Conservation (phyloP, 2,797 vertebrate species). For the Furcifer pardalis region DNA sequence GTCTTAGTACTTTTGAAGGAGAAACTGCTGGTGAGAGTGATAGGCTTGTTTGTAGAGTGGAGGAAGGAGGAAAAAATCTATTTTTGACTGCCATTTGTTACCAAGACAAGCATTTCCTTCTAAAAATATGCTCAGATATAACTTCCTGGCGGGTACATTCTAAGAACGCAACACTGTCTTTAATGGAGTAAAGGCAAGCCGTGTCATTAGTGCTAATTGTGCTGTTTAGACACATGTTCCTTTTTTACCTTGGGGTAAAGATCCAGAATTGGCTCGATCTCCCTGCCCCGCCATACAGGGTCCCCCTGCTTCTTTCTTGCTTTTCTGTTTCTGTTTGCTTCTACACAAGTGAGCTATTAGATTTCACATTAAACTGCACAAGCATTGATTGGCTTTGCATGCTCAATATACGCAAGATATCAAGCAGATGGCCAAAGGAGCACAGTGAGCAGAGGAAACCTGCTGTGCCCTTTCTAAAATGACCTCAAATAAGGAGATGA, state of each 20-base stretch:
- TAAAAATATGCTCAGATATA: slow-evolving; percentile 6
- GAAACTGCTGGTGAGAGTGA: slow-evolving; percentile 2
- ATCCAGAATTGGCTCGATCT: background rate
- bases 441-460: slow-evolving; percentile 39
- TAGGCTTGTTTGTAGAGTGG: rapidly evolving
- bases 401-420: slow-evolving; percentile 42
- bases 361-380: slow-evolving; percentile 42
- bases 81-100: slow-evolving; percentile 46
- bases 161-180: background rate
- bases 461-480: slow-evolving; percentile 55
- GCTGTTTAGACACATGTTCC: background rate
- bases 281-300: background rate
- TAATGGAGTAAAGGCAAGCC: slow-evolving; percentile 11
- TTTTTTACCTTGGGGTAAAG: background rate
- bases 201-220: slow-evolving; percentile 1
- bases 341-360: slow-evolving; percentile 40
- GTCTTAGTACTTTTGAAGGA: slow-evolving; percentile 3
- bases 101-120: slow-evolving; percentile 14
- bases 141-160: slow-evolving; percentile 24
- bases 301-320: background rate
- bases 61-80: background rate
- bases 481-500: slow-evolving; percentile 50
- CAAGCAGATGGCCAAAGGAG: slow-evolving; percentile 62
- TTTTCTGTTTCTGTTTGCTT: background rate
- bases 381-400: slow-evolving; percentile 34